A percentile compares a stretch with the other conserved stretches of the same genome.
phyloP scores from a whole-genome alignment of 2,888 invertebrate species.

The Lasioglossum zephyrum region DNA sequence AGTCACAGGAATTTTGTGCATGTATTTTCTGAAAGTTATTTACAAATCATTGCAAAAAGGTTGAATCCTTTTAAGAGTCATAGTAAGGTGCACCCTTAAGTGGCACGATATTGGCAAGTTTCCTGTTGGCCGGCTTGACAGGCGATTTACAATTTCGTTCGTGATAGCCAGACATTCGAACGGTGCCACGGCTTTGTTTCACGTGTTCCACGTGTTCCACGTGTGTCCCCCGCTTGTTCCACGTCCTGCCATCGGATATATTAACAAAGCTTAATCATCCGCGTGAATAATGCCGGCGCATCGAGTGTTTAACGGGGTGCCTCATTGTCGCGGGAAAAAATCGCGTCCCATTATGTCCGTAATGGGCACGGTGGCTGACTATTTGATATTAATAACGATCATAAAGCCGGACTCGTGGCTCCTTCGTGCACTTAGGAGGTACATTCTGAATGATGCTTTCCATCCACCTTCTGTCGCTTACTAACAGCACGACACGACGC shows the following conservation, averaged over 20 bases:
- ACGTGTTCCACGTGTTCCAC: conserved; percentile 37
- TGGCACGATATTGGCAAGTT: conserved; percentile 1
- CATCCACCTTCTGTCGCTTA: conserved; percentile 74
- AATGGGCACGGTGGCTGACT: conserved; percentile 73
- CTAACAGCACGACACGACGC: conserved; percentile 68
- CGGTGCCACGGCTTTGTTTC: conserved; percentile 22
- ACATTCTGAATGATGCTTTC: conserved; percentile 72
- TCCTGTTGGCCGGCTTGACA: neutral
- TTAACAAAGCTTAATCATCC: conserved; percentile 68
- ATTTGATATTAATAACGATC: conserved; percentile 75
- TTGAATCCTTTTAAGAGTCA: neutral
- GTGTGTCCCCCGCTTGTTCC: conserved; percentile 17
- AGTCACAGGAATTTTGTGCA: neutral
- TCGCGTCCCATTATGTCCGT: conserved; percentile 70
- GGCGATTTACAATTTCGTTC: conserved; percentile 4
- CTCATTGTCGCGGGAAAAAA: conserved; percentile 75
- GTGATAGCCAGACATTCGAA: conserved; percentile 14
- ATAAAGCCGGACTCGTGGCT: conserved; percentile 70
- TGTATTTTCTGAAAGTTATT: neutral
- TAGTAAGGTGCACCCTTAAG: neutral
- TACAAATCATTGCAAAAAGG: neutral
- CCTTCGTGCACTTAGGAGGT: conserved; percentile 67
- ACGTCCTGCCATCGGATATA: conserved; percentile 58
- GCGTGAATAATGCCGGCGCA: conserved; percentile 66
- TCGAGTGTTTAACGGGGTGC: conserved; percentile 69